A percentile compares a stretch with the other conserved stretches of the same genome.
Evolutionary conservation across 1,140 invertebrate species (phyloP).

Genomic region (Venturia canescens): DNA sequence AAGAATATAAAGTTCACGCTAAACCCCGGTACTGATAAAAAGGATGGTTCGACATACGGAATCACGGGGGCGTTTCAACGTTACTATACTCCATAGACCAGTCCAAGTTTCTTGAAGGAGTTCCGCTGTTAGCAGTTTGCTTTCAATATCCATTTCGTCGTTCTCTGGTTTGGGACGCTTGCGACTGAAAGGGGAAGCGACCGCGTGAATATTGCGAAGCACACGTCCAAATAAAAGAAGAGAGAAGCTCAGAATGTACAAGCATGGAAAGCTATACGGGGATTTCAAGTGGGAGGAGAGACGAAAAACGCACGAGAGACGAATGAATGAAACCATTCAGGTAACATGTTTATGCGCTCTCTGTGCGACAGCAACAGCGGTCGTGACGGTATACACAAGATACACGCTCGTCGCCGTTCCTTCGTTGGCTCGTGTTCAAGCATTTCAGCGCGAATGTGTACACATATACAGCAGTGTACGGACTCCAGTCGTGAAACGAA

Average conservation of each 20-base stretch:
- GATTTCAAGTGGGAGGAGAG: conserved; percentile 25
- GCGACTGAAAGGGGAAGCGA: neutral
- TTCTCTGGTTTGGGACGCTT: neutral
- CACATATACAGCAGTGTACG: conserved; percentile 32
- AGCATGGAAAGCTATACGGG: neutral
- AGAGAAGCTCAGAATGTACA: neutral
- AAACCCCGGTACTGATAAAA: neutral
- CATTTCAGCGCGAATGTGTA: conserved; percentile 25
- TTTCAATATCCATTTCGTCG: neutral
- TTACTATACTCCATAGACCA: too few relatives aligned
- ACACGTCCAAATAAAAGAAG: neutral
- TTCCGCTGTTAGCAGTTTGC: neutral
- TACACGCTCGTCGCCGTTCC: conserved; percentile 8
- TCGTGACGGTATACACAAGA: conserved; percentile 44
- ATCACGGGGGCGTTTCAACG: neutral
- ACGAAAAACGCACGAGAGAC: conserved; percentile 32
- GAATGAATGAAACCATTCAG: conserved; percentile 67
- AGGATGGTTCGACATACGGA: neutral
- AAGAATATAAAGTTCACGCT: neutral
- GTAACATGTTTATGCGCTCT: conserved; percentile 62
- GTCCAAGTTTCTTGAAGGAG: too few relatives aligned
- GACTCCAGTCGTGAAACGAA: conserved; percentile 30
- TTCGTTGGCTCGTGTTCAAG: neutral
- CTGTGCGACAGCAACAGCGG: conserved; percentile 48
- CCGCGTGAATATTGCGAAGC: neutral